These are phyloP conservation scores for Osmoderma eremita DNA, from an alignment of 2,888 invertebrate species.

Conservation along the genomic window DNA sequence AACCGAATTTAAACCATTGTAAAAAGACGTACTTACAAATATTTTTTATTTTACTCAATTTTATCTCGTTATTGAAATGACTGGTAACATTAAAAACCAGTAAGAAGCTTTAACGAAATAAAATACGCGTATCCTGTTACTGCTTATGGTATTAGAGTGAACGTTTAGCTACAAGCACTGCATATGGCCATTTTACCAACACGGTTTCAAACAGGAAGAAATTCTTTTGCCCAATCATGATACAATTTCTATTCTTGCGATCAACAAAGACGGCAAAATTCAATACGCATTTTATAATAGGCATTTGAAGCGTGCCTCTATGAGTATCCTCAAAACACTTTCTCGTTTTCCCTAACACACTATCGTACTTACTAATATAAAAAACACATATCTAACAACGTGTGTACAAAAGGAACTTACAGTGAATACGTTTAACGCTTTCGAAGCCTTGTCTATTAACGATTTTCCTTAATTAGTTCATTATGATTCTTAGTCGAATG, in stretches of 20 bases:
- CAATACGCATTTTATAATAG: not conserved
- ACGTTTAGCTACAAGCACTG: not conserved
- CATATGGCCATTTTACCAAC: not conserved
- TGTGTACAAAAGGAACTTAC: constrained; percentile 2
- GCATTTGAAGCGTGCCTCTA: constrained; percentile 6
- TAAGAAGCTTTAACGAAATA: constrained; percentile 6
- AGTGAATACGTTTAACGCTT: constrained; percentile 16
- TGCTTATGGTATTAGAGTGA: not conserved
- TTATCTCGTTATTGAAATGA: too few species aligned
- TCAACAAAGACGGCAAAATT: not conserved
- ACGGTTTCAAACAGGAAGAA: constrained; percentile 21
- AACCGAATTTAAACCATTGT: too few species aligned
- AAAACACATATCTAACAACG: not conserved
- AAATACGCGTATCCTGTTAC: not conserved
- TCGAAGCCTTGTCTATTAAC: constrained; percentile 27
- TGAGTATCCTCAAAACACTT: constrained; percentile 11
- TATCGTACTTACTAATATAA: not conserved
- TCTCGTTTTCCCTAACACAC: constrained; percentile 23
- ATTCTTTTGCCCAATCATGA: constrained; percentile 8
- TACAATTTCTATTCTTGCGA: constrained; percentile 30
- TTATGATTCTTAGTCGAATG: constrained; percentile 19
- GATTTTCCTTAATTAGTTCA: constrained; percentile 31
- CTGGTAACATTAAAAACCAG: not conserved
- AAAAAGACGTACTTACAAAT: too few species aligned
- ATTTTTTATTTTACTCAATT: too few species aligned